These are phyloP conservation scores for Rhinolophus sinicus DNA, from an alignment of 2,113 vertebrate genomes.

Conservation along the genomic window DNA sequence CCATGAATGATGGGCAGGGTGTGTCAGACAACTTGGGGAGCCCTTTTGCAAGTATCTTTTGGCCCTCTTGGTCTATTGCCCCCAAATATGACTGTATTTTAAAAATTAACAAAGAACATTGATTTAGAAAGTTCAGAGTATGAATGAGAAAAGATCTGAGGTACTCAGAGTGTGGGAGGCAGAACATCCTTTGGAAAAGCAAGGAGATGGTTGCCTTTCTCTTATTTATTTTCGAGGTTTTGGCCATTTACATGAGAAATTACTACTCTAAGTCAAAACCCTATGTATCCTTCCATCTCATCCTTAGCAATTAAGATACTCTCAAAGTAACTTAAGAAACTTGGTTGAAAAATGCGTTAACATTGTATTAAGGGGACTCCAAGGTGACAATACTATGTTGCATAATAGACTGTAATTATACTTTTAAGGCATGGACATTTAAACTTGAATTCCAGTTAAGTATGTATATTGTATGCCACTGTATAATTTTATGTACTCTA, in stretches of 20 bases:
- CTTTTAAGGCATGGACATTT: conserved; percentile 27
- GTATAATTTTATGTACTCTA: conserved; percentile 74
- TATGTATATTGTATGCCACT: conserved; percentile 23
- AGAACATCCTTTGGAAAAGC: conserved; percentile 48
- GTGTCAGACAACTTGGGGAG: background rate
- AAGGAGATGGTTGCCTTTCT: background rate
- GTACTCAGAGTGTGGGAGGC: conserved; percentile 10
- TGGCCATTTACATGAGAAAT: conserved; percentile 17
- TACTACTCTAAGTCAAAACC: conserved; percentile 18
- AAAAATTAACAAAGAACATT: background rate
- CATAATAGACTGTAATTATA: conserved; percentile 29
- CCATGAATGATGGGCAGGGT: background rate
- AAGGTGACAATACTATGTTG: conserved; percentile 11
- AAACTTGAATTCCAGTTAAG: conserved; percentile 69
- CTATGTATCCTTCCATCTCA: background rate
- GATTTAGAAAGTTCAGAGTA: conserved; percentile 28
- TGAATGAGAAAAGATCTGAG: conserved; percentile 44
- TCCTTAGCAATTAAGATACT: conserved; percentile 19
- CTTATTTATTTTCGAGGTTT: conserved; percentile 3
- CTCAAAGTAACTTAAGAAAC: conserved; percentile 18
- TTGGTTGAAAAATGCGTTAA: conserved; percentile 35
- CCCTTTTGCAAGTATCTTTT: conserved; percentile 25
- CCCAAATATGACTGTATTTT: conserved; percentile 25
- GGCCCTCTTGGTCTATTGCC: background rate
- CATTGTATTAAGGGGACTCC: background rate